Base-by-base conservation (phyloP, 2,113 vertebrate species). In the Mesoclemmys tuberculata region DNA sequence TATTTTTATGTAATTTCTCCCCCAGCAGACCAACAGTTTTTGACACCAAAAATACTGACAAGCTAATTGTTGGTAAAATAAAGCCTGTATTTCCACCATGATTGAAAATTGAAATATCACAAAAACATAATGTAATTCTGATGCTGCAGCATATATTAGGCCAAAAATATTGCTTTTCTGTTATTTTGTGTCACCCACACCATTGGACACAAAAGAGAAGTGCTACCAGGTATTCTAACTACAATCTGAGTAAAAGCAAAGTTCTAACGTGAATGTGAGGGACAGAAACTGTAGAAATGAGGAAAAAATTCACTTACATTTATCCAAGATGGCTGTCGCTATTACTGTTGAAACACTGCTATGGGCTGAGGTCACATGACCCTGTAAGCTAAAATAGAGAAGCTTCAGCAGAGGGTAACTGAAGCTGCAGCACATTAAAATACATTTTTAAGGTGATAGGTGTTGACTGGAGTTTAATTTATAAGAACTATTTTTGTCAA, bases 371-470 rank as follows among this genome's bases (percentile, higher is more conserved):
- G 96, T 97, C 92, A 97, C 93, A 97, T 96, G 97, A 97, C 95
- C 96, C 93, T 97, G 95, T 96, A 97, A 97, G 96, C 93, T 95
- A 96, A 96, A 97, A 97, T 95, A 96, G 86, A 97, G 90, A 97
- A 95, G 94, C 95, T 96, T 96, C 96, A 98, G 95, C 96, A 93
- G 94, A 97, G 85, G 95, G 92, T 95, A 95, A 95, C 95, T 97
- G 94, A 97, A 97, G 95, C 94, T 96, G 95, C 88, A 97, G 95
- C 89, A 95, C 85, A 95, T 96, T 93, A 95, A 97, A 96, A 97
- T 35, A 95, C 94, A 96, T 97, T 96, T 68, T 97, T 93, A 96
- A 95, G 75, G 35, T 96, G 93, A 95, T 55, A 82, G 93, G 91
- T 97, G 95, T 86, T 95, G 92, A 96, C 2, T 94, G 91, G 78